Conservation (phyloP, 2,113 vertebrate species). For the Lepus timidus region DNA sequence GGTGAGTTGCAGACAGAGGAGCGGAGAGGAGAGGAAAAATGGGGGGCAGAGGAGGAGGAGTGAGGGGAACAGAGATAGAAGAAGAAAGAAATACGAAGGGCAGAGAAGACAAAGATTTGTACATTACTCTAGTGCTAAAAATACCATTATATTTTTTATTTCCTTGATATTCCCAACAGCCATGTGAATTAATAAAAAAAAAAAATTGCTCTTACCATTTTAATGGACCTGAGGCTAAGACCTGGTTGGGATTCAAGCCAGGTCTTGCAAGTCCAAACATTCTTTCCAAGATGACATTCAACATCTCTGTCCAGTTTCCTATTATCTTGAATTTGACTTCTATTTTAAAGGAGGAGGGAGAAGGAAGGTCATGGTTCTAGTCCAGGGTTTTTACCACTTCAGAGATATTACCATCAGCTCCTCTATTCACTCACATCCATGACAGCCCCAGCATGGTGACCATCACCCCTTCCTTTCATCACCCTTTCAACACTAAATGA, state of each 20-base stretch:
- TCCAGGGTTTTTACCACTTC: neutral
- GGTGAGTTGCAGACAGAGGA: neutral
- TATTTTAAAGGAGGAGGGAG: constrained; percentile 40
- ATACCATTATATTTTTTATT: neutral
- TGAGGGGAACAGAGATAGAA: neutral
- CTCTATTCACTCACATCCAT: neutral
- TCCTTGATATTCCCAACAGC: constrained; percentile 44
- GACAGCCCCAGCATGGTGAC: neutral
- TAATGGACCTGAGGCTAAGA: constrained; percentile 60
- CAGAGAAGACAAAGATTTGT: neutral
- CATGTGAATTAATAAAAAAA: constrained; percentile 50
- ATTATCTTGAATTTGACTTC: constrained; percentile 58
- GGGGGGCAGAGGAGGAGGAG: neutral
- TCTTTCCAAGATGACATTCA: constrained; percentile 68
- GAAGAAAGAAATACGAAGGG: neutral
- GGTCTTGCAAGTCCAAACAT: constrained; percentile 36
- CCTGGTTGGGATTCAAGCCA: constrained; percentile 52
- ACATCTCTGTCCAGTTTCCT: neutral
- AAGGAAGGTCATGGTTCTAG: constrained; percentile 44
- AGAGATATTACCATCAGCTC: constrained; percentile 14
- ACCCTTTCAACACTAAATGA: neutral
- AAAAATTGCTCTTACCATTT: constrained; percentile 59
- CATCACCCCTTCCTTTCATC: neutral
- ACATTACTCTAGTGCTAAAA: neutral
- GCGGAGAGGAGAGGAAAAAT: neutral